These are phyloP conservation scores for Chiloscyllium plagiosum DNA, from an alignment of 2,113 vertebrate species.

Conservation along the genomic window DNA sequence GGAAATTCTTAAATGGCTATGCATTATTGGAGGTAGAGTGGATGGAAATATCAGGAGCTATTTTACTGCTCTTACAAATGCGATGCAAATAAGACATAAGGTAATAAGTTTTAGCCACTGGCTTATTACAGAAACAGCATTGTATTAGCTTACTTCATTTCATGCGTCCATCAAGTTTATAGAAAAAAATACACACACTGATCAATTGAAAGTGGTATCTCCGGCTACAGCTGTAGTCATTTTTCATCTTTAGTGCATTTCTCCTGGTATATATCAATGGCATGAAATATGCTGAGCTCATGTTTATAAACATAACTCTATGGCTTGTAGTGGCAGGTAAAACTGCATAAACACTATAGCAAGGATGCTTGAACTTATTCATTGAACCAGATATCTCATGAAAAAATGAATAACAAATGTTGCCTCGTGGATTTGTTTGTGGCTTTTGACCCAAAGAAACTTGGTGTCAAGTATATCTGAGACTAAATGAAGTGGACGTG, in stretches of 20 bases:
- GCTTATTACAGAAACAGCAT: conserved; percentile 43
- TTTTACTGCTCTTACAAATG: conserved; percentile 58
- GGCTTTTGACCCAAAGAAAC: background rate
- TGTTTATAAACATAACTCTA: conserved; percentile 27
- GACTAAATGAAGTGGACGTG: too few relatives aligned
- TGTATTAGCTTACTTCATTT: conserved; percentile 56
- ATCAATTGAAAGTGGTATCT: conserved; percentile 44
- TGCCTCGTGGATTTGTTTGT: background rate
- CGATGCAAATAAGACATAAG: conserved; percentile 46
- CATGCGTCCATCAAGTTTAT: conserved; percentile 57
- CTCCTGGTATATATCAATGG: conserved; percentile 37
- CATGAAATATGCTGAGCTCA: conserved; percentile 18
- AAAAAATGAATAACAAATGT: background rate
- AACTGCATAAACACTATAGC: background rate
- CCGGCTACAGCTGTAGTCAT: conserved; percentile 42
- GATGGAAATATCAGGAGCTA: conserved; percentile 49
- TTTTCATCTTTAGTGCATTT: conserved; percentile 54
- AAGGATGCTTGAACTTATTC: background rate
- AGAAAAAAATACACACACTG: conserved; percentile 48
- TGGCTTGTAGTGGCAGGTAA: background rate
- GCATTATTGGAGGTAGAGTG: conserved; percentile 10
- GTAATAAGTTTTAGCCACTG: conserved; percentile 44
- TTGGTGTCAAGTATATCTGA: background rate
- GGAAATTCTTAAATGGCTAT: background rate
- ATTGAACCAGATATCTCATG: background rate